A percentile compares a stretch with the other conserved stretches of the same genome.
Conservation (phyloP, 2,888 invertebrate species). For the Pristionchus japonicus region DNA sequence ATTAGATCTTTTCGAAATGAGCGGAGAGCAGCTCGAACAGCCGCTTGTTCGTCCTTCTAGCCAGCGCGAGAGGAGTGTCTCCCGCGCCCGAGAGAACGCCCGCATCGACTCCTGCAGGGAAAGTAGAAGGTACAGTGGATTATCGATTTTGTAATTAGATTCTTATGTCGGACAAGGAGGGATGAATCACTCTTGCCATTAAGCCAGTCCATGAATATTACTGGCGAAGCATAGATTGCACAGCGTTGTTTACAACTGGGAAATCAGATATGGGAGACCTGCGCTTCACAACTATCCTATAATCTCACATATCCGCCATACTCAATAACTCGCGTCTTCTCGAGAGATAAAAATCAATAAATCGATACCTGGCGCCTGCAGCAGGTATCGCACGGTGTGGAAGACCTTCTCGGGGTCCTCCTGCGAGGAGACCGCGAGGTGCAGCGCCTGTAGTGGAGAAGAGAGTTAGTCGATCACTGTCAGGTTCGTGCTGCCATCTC, state of each 20-base stretch:
- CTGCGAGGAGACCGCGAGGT: conserved; percentile 70
- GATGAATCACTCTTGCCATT: not conserved
- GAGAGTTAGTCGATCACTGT: not conserved
- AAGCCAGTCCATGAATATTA: not conserved
- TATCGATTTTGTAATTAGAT: not conserved
- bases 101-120: conserved; percentile 64
- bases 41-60: conserved; percentile 60
- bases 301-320: not conserved
- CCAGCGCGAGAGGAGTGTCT: conserved; percentile 70
- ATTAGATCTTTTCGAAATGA: conserved; percentile 40
- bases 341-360: not conserved
- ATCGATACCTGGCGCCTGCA: conserved; percentile 68
- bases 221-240: not conserved
- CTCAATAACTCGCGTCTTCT: too few relatives aligned
- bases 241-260: not conserved
- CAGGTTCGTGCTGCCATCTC: too few relatives aligned
- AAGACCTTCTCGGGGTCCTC: conserved; percentile 63
- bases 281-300: not conserved
- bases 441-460: conserved; percentile 55
- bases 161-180: not conserved
- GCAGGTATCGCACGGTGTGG: conserved; percentile 66
- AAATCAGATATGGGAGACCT: not conserved
- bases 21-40: conserved; percentile 52
- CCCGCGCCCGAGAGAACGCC: conserved; percentile 64
- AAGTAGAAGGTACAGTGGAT: not conserved